phyloP scores from a whole-genome alignment of 2,888 invertebrate species.

The Bibio marci region DNA sequence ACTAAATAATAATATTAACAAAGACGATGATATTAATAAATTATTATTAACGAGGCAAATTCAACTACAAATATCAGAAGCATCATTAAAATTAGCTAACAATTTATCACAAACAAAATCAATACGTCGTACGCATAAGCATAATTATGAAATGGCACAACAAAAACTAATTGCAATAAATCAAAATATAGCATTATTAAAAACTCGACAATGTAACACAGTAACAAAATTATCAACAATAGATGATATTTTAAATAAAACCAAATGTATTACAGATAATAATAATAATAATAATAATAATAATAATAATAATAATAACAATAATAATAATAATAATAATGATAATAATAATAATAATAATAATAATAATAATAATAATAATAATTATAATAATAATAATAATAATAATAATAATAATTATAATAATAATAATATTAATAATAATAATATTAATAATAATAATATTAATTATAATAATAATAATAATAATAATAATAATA shows the following conservation, averaged over 20 bases:
- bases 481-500: too few relatives aligned
- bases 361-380: too few relatives aligned
- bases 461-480: too few relatives aligned
- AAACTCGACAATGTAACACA: constrained; percentile 8
- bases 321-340: too few relatives aligned
- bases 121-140: constrained; percentile 12
- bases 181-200: constrained; percentile 12
- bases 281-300: too few relatives aligned
- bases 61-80: constrained; percentile 11
- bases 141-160: constrained; percentile 14
- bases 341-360: too few relatives aligned
- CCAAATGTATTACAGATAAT: too few relatives aligned
- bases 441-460: neutral
- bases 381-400: too few relatives aligned
- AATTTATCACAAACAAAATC: constrained; percentile 10
- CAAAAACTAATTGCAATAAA: constrained; percentile 14
- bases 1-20: constrained; percentile 4
- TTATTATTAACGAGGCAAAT: constrained; percentile 10
- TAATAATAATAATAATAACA: too few relatives aligned
- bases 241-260: too few relatives aligned
- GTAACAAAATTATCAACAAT: too few relatives aligned
- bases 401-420: neutral
- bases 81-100: constrained; percentile 9
- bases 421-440: constrained; percentile 1
- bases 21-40: constrained; percentile 10